Conservation (phyloP, 2,113 vertebrate species). For the Fulmarus glacialis region DNA sequence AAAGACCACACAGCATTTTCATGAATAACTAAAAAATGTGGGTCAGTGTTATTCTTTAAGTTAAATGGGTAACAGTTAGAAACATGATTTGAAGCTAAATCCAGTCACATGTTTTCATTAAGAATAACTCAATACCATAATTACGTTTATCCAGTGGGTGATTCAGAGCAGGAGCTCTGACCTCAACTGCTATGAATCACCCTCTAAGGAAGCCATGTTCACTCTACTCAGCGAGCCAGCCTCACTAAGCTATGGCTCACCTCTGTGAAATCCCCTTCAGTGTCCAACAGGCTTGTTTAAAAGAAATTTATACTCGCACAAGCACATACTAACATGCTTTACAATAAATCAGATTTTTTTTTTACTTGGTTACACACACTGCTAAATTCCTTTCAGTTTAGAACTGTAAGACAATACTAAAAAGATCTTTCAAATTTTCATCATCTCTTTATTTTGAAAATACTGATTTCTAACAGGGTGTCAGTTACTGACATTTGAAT, state of each 20-base stretch:
- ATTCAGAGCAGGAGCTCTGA: neutral
- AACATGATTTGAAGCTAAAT: neutral
- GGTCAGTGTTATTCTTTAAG: neutral
- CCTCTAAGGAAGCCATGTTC: neutral
- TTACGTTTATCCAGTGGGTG: neutral
- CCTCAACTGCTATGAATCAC: neutral
- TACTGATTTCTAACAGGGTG: neutral
- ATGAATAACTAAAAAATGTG: neutral
- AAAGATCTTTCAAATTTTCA: neutral
- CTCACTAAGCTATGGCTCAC: neutral
- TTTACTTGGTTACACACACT: neutral
- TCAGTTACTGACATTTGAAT: neutral
- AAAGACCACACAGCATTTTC: neutral
- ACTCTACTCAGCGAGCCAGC: no score
- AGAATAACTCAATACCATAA: rapidly evolving
- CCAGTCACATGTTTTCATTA: neutral
- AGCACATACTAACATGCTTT: neutral
- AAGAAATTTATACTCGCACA: neutral
- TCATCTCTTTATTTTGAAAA: neutral
- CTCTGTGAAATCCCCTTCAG: neutral
- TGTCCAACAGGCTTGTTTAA: neutral
- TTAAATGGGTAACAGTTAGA: neutral
- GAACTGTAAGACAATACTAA: neutral
- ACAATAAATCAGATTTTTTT: neutral
- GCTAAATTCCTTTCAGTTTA: neutral